phyloP scores from a whole-genome alignment of 2,113 vertebrate genomes.

The Heterotis niloticus region DNA sequence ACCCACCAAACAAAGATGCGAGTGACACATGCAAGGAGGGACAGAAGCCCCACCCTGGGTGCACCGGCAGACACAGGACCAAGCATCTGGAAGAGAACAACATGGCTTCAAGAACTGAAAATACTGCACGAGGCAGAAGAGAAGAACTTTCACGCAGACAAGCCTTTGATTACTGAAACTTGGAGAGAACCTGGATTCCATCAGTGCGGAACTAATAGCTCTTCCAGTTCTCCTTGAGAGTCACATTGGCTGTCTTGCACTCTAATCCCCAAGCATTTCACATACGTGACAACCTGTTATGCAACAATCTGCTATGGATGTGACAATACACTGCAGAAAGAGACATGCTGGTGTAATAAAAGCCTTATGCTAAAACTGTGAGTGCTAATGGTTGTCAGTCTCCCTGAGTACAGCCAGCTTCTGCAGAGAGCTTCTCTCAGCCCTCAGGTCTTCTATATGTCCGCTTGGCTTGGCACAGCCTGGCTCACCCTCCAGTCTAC shows the following conservation, averaged over 20 bases:
- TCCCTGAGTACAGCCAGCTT: neutral
- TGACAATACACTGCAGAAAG: neutral
- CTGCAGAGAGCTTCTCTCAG: too few relatives aligned
- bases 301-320: neutral
- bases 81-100: conserved; percentile 65
- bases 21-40: conserved; percentile 56
- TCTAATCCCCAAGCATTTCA: neutral
- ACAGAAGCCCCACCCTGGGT: conserved; percentile 36
- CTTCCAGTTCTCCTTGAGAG: neutral
- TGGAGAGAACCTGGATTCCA: neutral
- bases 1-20: conserved; percentile 85
- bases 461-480: too few relatives aligned
- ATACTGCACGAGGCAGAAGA: too few relatives aligned
- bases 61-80: conserved; percentile 49
- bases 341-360: too few relatives aligned
- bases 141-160: too few relatives aligned
- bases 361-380: neutral
- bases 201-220: neutral
- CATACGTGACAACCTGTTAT: neutral
- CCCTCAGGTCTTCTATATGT: too few relatives aligned
- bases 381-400: neutral
- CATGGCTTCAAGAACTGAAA: neutral
- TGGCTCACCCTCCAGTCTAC: neutral
- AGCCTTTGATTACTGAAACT: too few relatives aligned
- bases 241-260: neutral